These are phyloP conservation scores for Pogonognathellus flavescens DNA, from an alignment of 1,140 invertebrate genomes.

Conservation along the genomic window DNA sequence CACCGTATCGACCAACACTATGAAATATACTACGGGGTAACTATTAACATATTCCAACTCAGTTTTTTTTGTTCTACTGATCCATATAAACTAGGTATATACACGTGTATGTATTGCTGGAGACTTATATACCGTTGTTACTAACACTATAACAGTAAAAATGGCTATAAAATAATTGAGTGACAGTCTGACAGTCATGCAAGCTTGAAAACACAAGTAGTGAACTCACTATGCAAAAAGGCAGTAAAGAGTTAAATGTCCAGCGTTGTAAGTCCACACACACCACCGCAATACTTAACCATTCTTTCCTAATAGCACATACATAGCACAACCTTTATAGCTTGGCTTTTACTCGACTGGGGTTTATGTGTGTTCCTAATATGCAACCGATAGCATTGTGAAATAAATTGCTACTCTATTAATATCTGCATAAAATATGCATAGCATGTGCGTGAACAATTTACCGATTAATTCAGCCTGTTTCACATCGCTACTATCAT, in stretches of 20 bases:
- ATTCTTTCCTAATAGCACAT: neutral
- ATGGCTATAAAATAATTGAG: conserved; percentile 3
- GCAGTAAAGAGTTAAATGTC: neutral
- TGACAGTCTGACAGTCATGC: conserved; percentile 12
- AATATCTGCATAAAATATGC: conserved; percentile 18
- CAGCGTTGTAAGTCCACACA: no score
- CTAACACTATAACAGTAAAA: neutral
- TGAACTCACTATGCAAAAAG: neutral
- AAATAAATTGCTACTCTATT: conserved; percentile 36
- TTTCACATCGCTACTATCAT: conserved; percentile 11
- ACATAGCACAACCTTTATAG: neutral
- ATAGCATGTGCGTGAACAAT: conserved; percentile 14
- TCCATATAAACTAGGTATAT: conserved; percentile 3
- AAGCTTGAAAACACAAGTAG: neutral
- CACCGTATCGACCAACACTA: no score
- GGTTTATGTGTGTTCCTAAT: neutral
- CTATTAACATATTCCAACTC: no score
- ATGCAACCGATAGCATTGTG: conserved; percentile 13
- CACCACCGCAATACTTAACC: no score
- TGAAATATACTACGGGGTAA: no score
- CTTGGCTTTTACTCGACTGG: neutral
- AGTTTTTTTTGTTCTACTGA: neutral
- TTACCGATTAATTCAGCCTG: neutral
- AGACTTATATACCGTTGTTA: no score
- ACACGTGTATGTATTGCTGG: neutral